Percentiles rank a stretch among this genome's conserved stretches.
Conservation (phyloP, 92 coral and sea anemone species). For the Pocillopora grandis region DNA sequence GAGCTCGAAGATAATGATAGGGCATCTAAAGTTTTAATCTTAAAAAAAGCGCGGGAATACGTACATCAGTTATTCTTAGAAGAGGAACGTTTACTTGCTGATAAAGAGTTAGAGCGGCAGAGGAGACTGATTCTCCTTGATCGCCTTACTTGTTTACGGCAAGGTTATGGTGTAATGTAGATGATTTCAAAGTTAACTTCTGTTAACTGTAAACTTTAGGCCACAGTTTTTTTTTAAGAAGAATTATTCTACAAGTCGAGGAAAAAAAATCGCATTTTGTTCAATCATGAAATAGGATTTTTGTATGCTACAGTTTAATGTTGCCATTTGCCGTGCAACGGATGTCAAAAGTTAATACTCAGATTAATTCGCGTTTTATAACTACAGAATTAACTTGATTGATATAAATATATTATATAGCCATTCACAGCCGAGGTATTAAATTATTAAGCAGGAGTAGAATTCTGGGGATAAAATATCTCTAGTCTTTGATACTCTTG, state of each 20-base stretch:
- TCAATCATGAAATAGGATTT: conserved; percentile 16
- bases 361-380: conserved; percentile 28
- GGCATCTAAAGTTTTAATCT: conserved; percentile 94
- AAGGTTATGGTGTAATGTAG: conserved; percentile 75
- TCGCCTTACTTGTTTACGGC: conserved; percentile 73
- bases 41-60: conserved; percentile 94
- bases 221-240: neutral
- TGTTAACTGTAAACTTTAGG: neutral
- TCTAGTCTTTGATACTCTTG: neutral
- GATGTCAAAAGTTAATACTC: conserved; percentile 19
- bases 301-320: conserved; percentile 14
- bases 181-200: neutral
- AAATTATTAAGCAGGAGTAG: conserved; percentile 5
- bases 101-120: conserved; percentile 95
- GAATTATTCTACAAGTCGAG: conserved; percentile 12
- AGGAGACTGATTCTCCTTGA: conserved; percentile 82
- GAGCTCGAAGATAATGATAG: conserved; percentile 96
- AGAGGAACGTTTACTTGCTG: conserved; percentile 90
- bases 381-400: conserved; percentile 8
- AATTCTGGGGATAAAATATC: neutral
- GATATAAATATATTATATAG: conserved; percentile 5
- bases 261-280: neutral
- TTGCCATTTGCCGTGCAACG: conserved; percentile 15
- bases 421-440: neutral
- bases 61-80: conserved; percentile 81